Base-by-base conservation (phyloP, 35 echinoderm and acorn worm genomes). In the Apostichopus californicus region DNA sequence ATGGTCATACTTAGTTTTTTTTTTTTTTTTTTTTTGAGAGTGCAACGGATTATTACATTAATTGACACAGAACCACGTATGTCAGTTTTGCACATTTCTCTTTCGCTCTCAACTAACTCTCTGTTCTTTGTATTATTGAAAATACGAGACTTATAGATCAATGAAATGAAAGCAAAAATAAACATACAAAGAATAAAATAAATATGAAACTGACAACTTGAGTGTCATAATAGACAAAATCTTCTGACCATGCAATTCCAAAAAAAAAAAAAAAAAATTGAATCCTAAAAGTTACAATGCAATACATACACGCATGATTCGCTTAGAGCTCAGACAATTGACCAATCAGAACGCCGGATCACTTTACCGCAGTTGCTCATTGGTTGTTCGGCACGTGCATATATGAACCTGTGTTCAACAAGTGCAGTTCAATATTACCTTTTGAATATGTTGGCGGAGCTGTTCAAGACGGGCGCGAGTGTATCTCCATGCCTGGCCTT, bases 321-420 rank as follows among this genome's bases (percentile, higher is more conserved):
- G 15, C 71, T 75, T 75, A 22, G 14, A 18, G 71, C 71, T 75
- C 6, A 18, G 20, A 22, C 15, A 20, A 75, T 75, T 75, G 71
- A 52, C 86, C 86, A 89, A 89, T 89, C 86, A 89, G 86, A 64
- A 54, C 57, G 9, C 9, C 63, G 86, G 68, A 72, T 89, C 61
- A 55, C 21, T 73, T 73, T 73, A 73, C 17, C 86, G 86, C 4
- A 17, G 60, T 73, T 73, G 86, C 86, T 89, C 61, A 89, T 89
- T 89, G 86, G 86, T 73, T 10, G 68, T 21, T 72, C 86, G 86
- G 34, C 63, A 89, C 86, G 86, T 72, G 80, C 80, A 55, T 46
- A 56, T 56, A 17, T 56, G 26, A 55, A 83, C 80, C 80, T n/a
- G 86, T 89, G 86, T 64, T 89, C 86, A 89, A 89, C 86, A 89